Base-by-base conservation (phyloP, 2,113 vertebrate species). In the Turnix velox region DNA sequence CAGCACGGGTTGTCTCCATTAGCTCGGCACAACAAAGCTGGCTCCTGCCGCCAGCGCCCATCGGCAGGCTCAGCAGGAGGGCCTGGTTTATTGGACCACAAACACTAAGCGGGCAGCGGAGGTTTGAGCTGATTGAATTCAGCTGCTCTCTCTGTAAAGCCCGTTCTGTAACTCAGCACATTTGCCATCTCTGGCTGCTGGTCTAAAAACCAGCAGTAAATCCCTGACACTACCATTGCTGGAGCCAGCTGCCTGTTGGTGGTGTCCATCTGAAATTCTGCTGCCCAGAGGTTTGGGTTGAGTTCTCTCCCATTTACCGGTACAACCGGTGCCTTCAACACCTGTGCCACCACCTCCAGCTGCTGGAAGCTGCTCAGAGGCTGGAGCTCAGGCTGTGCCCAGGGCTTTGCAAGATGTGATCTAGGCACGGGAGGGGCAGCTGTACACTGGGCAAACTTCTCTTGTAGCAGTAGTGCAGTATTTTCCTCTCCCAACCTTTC, bases 401-500 rank as follows among this genome's bases (percentile, higher is more conserved):
- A 4, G 19, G 22, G 37, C 31, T 57, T 28, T 19, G 76, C 52
- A 11, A 35, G 51, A 40, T 0, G 15, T 6, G 14, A 48, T 14
- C 33, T n/a, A 2, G 16, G 33, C 31, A n/a, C 2, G 40, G 59
- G 77, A 52, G 35, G 48, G 68, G 67, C 48, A 23, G 45, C 66
- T 27, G 9, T 8, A 30, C 4, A 11, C 57, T 17, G 82, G 46
- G 75, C 65, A 52, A 10, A 33, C 28, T 24, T 7, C 61, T 62
- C 35, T 6, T 14, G 52, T 19, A 63, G 63, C 11, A 2, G 37
- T 30, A 57, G 74, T 4, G 2, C 52, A 16, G 31, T 15, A 46
- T 30, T 4, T 8, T 0, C 35, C 18, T 18, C 31, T 22, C 31
- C 30, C 9, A 0, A 27, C 40, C 24, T 45, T 37, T 20, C 62